These are phyloP conservation scores for Antechinus stuartii DNA, from an alignment of 2,113 vertebrate species.

Conservation along the genomic window DNA sequence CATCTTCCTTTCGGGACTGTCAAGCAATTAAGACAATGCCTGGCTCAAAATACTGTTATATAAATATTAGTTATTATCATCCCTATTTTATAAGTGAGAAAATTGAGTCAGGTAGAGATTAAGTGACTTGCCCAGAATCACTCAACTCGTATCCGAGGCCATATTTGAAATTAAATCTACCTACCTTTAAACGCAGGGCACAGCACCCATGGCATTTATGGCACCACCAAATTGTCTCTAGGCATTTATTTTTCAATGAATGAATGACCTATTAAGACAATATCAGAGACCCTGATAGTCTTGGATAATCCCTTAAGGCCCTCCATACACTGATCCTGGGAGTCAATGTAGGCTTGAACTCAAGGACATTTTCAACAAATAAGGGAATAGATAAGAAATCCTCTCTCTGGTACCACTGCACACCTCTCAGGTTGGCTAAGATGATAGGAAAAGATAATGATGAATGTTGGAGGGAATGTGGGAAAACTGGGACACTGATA, in stretches of 20 bases:
- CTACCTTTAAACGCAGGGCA: background rate
- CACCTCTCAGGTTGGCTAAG: too few relatives aligned
- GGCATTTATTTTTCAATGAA: background rate
- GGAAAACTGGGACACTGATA: too few relatives aligned
- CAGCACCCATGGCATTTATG: background rate
- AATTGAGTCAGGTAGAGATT: background rate
- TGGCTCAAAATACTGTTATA: background rate
- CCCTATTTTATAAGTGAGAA: background rate
- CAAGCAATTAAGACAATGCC: background rate
- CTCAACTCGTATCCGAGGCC: background rate
- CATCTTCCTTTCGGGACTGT: background rate
- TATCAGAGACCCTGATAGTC: background rate
- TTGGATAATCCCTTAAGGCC: background rate
- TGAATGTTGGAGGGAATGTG: too few relatives aligned
- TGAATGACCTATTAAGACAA: background rate
- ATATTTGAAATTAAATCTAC: background rate
- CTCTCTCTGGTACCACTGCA: too few relatives aligned
- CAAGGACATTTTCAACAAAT: background rate
- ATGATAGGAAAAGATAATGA: too few relatives aligned
- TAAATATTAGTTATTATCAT: background rate
- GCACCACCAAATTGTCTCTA: background rate
- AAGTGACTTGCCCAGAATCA: background rate
- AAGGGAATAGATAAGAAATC: background rate
- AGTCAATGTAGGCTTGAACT: background rate
- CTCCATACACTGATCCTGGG: background rate